Evolutionary conservation across 2,888 invertebrate genomes (phyloP), one percentile per base, ranked within the genome.

Genomic region (Plebejus argus): DNA sequence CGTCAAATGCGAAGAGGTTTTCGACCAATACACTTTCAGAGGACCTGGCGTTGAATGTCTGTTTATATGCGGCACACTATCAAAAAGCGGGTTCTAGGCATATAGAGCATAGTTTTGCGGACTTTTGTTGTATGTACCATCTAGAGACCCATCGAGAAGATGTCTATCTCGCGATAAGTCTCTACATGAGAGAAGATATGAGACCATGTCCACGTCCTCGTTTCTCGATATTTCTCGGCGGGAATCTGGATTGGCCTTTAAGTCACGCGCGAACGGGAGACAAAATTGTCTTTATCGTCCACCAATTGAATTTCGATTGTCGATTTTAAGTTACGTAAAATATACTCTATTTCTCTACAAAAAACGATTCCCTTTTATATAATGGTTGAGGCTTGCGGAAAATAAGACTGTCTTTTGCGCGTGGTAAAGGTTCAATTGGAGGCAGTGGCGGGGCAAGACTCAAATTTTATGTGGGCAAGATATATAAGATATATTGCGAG

Each of bases 131-230:
- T 28, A 15, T 66, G 0, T n/a, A n/a, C 66, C 66, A 33, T 18
- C 28, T 1, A 28, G 28, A 66, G 6, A 15, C 66, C 15, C 66
- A 33, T 28, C 66, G 66, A 66, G 66, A 66, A 66, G 28, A 4
- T 18, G 18, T 33, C 5, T 23, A 15, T 66, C 58, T 58, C 58
- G 1, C 58, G 6, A 33, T 15, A 66, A 28, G 18, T 66, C 28
- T 66, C 20, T 10, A 20, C n/a, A 28, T 15, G 20, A 33, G 28
- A 66, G 66, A 15, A 15, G 15, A 18, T 3, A 12, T 15, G 66
- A 66, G 66, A 66, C 23, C 2, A 1, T 66, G 66, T 28, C 66
- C 66, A 66, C 66, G 61, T 66, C 23, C 61, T 61, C 66, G 66
- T 66, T 66, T 28, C 28, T 66, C 33, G 28, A 6, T 12, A 6